Evolutionary conservation across 2,888 invertebrate genomes (phyloP).

Genomic region (Idaea biselata): DNA sequence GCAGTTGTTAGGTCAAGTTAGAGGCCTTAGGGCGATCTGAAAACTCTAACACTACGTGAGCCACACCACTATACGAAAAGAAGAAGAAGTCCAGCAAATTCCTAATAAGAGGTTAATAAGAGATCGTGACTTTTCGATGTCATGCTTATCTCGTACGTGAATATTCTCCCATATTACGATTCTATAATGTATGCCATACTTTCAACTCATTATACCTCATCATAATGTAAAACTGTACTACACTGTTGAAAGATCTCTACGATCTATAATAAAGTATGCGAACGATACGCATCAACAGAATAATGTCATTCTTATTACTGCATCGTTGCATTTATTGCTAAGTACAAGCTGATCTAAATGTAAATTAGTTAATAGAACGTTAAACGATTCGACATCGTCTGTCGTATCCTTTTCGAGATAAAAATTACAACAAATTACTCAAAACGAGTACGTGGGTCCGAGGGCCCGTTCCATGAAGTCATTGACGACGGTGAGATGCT

Average conservation of each 20-base stretch:
- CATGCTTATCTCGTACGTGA: neutral
- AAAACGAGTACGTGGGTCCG: slow-evolving; percentile 35
- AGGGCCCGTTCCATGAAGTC: slow-evolving; percentile 53
- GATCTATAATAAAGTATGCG: neutral
- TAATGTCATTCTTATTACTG: neutral
- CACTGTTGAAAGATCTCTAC: neutral
- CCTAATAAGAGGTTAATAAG: neutral
- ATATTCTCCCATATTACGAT: neutral
- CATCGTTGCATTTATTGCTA: neutral
- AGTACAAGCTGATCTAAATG: neutral
- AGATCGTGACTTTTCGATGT: slow-evolving; percentile 31
- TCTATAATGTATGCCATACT: neutral
- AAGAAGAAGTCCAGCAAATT: neutral
- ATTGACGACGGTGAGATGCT: slow-evolving; percentile 55
- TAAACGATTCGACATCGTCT: slow-evolving; percentile 2
- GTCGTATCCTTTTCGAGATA: slow-evolving; percentile 33
- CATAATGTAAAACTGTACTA: neutral
- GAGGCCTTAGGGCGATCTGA: no score
- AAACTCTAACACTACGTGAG: no score
- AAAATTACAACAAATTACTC: slow-evolving; percentile 44
- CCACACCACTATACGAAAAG: no score
- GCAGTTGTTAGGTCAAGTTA: no score
- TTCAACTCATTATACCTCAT: neutral
- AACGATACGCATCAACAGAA: neutral
- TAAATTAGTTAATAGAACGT: slow-evolving; percentile 21